A percentile compares a stretch with the other conserved stretches of the same genome.
Conservation (phyloP, 2,113 vertebrate genomes). For the Malurus melanocephalus region DNA sequence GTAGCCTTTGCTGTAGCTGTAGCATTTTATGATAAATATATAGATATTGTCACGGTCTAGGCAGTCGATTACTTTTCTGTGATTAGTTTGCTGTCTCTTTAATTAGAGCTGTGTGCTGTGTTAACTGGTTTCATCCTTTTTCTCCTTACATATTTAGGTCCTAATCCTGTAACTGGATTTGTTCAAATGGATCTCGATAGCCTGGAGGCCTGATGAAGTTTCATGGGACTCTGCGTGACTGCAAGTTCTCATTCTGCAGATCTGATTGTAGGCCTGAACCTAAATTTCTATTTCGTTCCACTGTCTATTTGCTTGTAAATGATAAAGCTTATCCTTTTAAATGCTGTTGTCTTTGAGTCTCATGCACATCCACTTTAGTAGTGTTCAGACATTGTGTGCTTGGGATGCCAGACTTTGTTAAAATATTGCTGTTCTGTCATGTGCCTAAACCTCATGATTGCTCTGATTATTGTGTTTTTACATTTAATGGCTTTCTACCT, state of each 20-base stretch:
- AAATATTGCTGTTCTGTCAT: background rate
- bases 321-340: background rate
- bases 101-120: background rate
- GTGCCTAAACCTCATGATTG: background rate
- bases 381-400: background rate
- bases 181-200: background rate
- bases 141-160: slow-evolving; percentile 8
- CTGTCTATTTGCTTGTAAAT: background rate
- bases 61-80: background rate
- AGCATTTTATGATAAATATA: background rate
- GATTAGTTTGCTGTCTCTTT: background rate
- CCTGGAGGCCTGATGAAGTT: background rate
- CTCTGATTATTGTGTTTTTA: background rate
- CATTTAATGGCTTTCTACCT: background rate
- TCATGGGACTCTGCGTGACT: background rate
- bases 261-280: background rate
- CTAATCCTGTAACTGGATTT: background rate
- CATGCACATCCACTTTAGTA: background rate
- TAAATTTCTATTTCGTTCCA: background rate
- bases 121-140: background rate
- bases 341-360: background rate
- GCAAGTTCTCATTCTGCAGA: background rate
- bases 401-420: background rate
- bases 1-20: background rate
- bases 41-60: background rate